Evolutionary conservation across 2,888 invertebrate species (phyloP).

Genomic region (Latrodectus hesperus): DNA sequence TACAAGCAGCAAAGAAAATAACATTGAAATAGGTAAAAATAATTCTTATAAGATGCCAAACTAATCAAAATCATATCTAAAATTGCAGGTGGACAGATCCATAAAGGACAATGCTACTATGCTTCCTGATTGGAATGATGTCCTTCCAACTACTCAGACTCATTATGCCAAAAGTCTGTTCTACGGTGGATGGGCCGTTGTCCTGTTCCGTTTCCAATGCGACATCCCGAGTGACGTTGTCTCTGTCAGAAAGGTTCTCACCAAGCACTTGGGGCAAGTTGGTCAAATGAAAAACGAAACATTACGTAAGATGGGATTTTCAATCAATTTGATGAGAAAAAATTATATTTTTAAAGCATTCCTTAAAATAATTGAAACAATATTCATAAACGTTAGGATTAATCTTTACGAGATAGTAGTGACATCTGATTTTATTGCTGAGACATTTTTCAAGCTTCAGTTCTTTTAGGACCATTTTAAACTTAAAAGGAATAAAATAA

Average conservation of each 20-base stretch:
- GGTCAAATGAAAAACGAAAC: conserved; percentile 10
- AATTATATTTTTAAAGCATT: too few species aligned
- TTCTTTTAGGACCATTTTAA: too few species aligned
- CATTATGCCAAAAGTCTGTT: conserved; percentile 44
- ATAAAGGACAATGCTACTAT: conserved; percentile 15
- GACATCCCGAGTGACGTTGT: conserved; percentile 42
- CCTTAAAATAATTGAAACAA: too few species aligned
- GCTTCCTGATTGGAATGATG: conserved; percentile 26
- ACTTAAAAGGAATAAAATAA: too few species aligned
- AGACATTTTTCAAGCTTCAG: too few species aligned
- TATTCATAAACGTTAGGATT: too few species aligned
- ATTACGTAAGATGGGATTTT: conserved; percentile 14
- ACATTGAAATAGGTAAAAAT: not conserved
- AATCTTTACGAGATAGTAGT: too few species aligned
- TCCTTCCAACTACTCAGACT: conserved; percentile 16
- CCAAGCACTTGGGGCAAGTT: conserved; percentile 15
- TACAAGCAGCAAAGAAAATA: not conserved
- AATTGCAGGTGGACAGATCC: conserved; percentile 22
- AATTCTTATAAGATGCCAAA: too few species aligned
- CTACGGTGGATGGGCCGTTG: conserved; percentile 53
- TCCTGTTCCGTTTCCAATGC: conserved; percentile 50
- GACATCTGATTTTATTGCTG: too few species aligned
- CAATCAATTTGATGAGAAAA: too few species aligned
- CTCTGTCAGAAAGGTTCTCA: conserved; percentile 32
- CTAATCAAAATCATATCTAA: too few species aligned